A percentile compares a stretch with the other conserved stretches of the same genome.
These are phyloP conservation scores for Todus mexicanus DNA, from an alignment of 2,797 vertebrate species.

Conservation along the genomic window DNA sequence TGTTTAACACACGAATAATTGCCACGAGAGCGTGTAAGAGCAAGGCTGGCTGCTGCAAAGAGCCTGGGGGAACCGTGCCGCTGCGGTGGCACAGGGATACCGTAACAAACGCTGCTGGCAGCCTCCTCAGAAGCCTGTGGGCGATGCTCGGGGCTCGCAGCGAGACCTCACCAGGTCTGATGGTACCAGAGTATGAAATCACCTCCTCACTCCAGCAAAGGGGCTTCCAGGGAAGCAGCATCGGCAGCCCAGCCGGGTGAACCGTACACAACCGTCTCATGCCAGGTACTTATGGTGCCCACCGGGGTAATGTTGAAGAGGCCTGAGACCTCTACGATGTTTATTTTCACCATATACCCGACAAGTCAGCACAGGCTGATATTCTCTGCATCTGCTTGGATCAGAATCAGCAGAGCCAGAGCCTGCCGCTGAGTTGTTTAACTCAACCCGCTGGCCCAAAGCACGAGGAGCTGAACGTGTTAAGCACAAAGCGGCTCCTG, in stretches of 20 bases:
- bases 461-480: not conserved
- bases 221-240: not conserved
- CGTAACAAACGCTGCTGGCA: not conserved
- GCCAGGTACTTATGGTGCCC: fast-evolving
- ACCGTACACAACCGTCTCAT: fast-evolving
- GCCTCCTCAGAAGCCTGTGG: not conserved
- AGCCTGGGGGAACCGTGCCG: fast-evolving
- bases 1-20: fast-evolving
- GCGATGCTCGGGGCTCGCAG: not conserved
- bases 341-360: not conserved
- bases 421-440: not conserved
- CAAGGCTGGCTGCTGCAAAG: fast-evolving
- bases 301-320: fast-evolving
- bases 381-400: not conserved
- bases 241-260: not conserved
- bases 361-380: not conserved
- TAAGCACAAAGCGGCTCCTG: not conserved
- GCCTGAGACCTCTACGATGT: fast-evolving
- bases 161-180: not conserved
- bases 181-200: fast-evolving
- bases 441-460: not conserved
- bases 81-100: fast-evolving
- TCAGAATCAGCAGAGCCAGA: not conserved
- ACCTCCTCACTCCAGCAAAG: not conserved
- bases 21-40: fast-evolving